A percentile compares a stretch with the other conserved stretches of the same genome.
phyloP scores from a whole-genome alignment of 2,797 vertebrate genomes.

The Gymnothorax reevesii region DNA sequence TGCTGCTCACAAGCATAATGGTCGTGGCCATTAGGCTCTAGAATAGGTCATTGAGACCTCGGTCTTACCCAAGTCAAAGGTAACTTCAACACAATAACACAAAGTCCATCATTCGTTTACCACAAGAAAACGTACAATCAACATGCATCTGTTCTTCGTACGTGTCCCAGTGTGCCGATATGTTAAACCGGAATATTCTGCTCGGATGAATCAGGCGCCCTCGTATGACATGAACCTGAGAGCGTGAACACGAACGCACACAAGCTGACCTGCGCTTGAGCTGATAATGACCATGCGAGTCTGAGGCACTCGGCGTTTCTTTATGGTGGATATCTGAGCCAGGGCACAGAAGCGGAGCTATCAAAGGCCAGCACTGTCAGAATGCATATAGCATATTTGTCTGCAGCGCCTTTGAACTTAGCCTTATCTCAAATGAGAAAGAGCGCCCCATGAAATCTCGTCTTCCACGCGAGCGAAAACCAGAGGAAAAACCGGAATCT shows the following conservation, averaged over 20 bases:
- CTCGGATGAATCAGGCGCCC: no score
- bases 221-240: background rate
- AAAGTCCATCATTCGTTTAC: no score
- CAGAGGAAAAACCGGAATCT: background rate
- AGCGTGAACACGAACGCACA: background rate
- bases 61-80: no score
- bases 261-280: background rate
- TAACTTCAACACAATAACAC: no score
- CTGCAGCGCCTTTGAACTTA: background rate
- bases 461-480: background rate
- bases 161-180: no score
- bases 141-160: no score
- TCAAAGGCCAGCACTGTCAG: slow-evolving; percentile 7
- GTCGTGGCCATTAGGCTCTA: no score
- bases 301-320: slow-evolving; percentile 5
- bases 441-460: background rate
- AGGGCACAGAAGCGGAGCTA: background rate
- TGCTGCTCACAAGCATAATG: no score
- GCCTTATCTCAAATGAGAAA: background rate
- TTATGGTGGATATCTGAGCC: background rate
- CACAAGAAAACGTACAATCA: no score
- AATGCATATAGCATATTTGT: background rate
- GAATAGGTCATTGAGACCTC: no score
- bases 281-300: background rate
- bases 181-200: no score